Evolutionary conservation across 30 jellyfish, hydroid and myxozoan species (phyloP).

Genomic region (Chironex yamaguchii): DNA sequence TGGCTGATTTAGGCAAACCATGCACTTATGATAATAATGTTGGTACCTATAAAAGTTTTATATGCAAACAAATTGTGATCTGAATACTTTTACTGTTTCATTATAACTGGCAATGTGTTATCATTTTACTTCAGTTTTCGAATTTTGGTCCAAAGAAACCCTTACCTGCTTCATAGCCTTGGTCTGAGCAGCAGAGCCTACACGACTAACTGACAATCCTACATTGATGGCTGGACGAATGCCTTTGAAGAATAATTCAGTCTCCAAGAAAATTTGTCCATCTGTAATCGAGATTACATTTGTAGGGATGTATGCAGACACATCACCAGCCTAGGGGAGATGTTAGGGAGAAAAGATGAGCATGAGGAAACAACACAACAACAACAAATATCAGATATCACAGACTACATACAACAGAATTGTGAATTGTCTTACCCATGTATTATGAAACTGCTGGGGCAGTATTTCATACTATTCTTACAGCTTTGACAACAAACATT

Average conservation of each 20-base stretch:
- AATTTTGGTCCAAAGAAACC: too few relatives aligned
- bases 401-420: too few relatives aligned
- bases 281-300: conserved; percentile 99
- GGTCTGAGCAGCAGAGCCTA: conserved; percentile 99
- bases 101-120: too few relatives aligned
- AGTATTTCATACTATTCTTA: too few relatives aligned
- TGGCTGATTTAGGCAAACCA: too few relatives aligned
- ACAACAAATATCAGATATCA: not conserved
- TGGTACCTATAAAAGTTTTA: too few relatives aligned
- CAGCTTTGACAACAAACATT: too few relatives aligned
- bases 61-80: too few relatives aligned
- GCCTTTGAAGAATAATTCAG: conserved; percentile 98
- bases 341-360: not conserved
- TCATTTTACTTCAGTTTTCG: too few relatives aligned
- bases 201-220: conserved; percentile 99
- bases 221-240: conserved; percentile 99
- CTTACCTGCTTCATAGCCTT: conserved; percentile 99
- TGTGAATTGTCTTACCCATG: not conserved
- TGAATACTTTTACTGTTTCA: too few relatives aligned
- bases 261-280: conserved; percentile 99
- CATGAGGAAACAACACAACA: not conserved
- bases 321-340: conserved; percentile 97
- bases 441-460: too few relatives aligned
- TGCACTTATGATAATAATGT: too few relatives aligned
- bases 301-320: conserved; percentile 99